Conservation (phyloP, 2,113 vertebrate genomes). For the Ia io region DNA sequence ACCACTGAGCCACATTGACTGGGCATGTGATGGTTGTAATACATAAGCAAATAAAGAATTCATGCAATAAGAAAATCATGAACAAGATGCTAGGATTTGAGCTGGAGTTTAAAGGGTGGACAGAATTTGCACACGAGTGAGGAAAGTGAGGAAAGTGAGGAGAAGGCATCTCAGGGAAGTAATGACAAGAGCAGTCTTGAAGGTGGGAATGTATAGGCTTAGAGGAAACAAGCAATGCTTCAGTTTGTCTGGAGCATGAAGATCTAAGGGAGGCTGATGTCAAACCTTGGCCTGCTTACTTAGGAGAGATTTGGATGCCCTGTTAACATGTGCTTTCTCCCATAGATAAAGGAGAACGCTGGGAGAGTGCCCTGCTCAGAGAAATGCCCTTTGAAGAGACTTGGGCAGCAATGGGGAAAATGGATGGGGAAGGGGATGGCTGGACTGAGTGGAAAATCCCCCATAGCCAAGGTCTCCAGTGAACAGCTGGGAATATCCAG, state of each 20-base stretch:
- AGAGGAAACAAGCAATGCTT: background rate
- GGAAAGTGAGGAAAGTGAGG: background rate
- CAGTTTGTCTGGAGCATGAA: background rate
- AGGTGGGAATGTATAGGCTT: background rate
- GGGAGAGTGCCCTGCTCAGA: background rate
- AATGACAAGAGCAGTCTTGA: background rate
- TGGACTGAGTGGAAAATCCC: background rate
- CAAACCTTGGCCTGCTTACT: background rate
- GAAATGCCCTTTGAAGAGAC: background rate
- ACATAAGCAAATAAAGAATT: background rate
- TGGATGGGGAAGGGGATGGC: background rate
- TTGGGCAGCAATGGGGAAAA: background rate
- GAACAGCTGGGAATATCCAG: background rate
- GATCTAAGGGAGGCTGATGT: background rate
- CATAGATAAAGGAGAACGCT: background rate
- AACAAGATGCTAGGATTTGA: background rate
- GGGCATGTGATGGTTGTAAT: background rate
- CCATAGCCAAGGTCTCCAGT: background rate
- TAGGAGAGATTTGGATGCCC: background rate
- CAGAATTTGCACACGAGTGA: background rate
- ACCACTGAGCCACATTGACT: too few relatives aligned
- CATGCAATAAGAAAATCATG: background rate
- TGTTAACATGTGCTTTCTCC: background rate
- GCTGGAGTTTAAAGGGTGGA: background rate
- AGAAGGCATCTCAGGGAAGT: background rate